Evolutionary conservation across 2,113 vertebrate species (phyloP), one percentile per base, ranked within the genome.

Genomic region (Amphiprion ocellaris): DNA sequence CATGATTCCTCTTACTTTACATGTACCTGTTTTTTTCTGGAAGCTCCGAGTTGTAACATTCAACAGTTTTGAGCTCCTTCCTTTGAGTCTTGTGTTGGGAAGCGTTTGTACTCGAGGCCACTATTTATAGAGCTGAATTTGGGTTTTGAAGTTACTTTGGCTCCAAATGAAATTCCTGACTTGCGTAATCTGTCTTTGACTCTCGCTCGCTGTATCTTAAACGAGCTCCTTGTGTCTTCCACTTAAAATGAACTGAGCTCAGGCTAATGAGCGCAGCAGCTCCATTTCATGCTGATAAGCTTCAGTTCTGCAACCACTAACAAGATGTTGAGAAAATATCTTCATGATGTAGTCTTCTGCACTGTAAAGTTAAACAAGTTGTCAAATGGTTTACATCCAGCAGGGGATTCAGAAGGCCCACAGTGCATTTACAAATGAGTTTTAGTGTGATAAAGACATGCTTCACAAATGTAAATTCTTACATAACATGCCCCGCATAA

Each of bases 141-240:
- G 33, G 33, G 33, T 33, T 33, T 33, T 37, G 33, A 47, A 59
- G 56, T 60, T 10, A 10, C 28, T 67, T 24, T 16, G n/a, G 21
- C 30, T 60, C 53, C 19, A 39, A 54, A 28, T 60, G 44, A 60
- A 60, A 67, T 76, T 60, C 2, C 12, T 41, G 14, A 54, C 37
- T 46, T 61, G 11, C 41, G 3, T 37, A 66, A 59, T 58, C 33
- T 53, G 17, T 33, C 30, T 19, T 69, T 28, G 30, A 46, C n/a
- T 24, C 37, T 44, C 10, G 15, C 11, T 62, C 11, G 41, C 41
- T 37, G 19, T 30, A 0, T 53, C 24, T 30, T 21, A 39, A 59
- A 74, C 41, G 16, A 47, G 33, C 9, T 49, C 0, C 41, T 33
- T 0, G 33, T 61, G 50, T 54, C 26, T 28, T 44, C 14, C 33